Base-by-base conservation (phyloP, 2,113 vertebrate genomes). In the Scytalopus superciliaris region DNA sequence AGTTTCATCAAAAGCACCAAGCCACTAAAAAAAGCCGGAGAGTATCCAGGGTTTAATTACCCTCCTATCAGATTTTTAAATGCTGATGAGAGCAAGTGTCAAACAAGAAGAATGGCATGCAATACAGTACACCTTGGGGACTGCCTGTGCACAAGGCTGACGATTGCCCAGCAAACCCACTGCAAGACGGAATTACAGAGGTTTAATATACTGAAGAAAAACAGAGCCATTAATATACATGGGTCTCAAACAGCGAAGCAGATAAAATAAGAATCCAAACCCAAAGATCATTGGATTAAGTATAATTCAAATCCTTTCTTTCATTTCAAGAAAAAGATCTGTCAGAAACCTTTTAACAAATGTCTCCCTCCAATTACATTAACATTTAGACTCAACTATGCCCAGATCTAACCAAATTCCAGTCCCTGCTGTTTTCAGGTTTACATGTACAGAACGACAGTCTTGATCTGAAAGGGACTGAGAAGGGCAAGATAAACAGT, bases 81-180 rank as follows among this genome's bases (percentile, higher is more conserved):
- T 59, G 75, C 59, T 94, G 96, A 94, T 95, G 93, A 96, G 75
- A 95, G 75, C 69, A 67, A 90, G 89, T 74, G 75, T 83, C 93
- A 95, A 57, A 87, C 69, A 64, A 83, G 89, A 94, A 90, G 84
- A 83, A 83, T 3, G 14, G 81, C 27, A 3, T n/a, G 74, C 35
- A 69, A 12, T n/a, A 21, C 35, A 70, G 74, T 13, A 63, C 39
- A 73, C 89, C 86, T 55, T 8, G 13, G 78, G 72, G 94, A 86
- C 78, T 73, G 74, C 33, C 74, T 89, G 3, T 55, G 88, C 78
- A 44, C 2, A 1, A 57, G 75, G 14, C 10, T 90, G 74, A 47
- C 19, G 75, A 90, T 84, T 44, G 50, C 59, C 93, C 70, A 93
- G 55, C 35, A 93, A 76, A 91, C 50, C 37, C 59, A 7, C 45